Conservation (phyloP, 1,140 invertebrate genomes). For the Mactra quadrangularis region DNA sequence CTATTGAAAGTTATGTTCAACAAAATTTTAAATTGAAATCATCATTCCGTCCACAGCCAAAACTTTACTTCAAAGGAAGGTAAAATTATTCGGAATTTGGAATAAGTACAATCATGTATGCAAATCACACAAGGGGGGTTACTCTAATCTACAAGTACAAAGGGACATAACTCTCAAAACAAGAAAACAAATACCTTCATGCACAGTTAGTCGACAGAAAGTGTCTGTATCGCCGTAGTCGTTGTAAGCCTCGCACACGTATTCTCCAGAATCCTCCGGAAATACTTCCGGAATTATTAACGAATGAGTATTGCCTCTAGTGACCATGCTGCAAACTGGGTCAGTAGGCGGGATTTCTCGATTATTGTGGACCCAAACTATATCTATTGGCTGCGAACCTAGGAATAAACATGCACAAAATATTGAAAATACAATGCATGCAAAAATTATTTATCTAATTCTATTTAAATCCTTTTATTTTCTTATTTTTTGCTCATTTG, state of each 20-base stretch:
- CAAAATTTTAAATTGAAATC: no score
- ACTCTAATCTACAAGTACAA: neutral
- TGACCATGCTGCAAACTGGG: constrained; percentile 67
- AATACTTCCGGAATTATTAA: constrained; percentile 96
- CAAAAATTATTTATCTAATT: neutral
- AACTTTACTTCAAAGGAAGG: no score
- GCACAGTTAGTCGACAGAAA: constrained; percentile 75
- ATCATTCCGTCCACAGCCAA: no score
- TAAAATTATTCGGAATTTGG: no score
- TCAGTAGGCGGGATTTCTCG: constrained; percentile 72
- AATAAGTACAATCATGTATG: no score
- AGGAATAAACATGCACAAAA: constrained; percentile 27
- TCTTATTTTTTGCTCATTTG: no score
- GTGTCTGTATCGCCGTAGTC: constrained; percentile 93
- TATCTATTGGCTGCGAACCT: constrained; percentile 86
- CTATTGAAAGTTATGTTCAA: no score
- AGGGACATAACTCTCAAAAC: constrained; percentile 29
- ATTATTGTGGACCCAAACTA: constrained; percentile 81
- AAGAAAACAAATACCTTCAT: constrained; percentile 50
- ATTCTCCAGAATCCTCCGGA: constrained; percentile 96
- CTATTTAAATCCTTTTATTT: no score
- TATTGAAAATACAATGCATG: constrained; percentile 16
- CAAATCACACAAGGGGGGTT: neutral
- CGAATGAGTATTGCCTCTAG: constrained; percentile 94
- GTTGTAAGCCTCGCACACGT: constrained; percentile 98